Evolutionary conservation across 2,113 vertebrate genomes (phyloP).

Genomic region (Psophia crepitans): DNA sequence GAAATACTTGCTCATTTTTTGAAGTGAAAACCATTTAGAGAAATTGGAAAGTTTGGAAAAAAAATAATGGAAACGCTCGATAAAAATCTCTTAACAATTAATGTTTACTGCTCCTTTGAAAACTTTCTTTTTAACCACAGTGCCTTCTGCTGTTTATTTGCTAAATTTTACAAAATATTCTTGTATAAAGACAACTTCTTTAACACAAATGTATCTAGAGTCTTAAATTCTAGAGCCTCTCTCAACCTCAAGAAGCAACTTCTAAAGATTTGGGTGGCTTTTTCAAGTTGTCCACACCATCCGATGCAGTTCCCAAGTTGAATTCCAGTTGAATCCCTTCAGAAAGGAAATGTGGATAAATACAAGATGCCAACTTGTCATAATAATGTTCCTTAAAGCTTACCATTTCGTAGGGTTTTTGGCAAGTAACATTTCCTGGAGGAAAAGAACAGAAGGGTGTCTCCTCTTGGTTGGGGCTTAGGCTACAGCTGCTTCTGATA

Average conservation of each 20-base stretch:
- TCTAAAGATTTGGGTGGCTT: neutral
- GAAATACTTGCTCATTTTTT: neutral
- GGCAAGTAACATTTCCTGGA: conserved; percentile 47
- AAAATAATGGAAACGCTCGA: neutral
- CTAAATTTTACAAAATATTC: neutral
- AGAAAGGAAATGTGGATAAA: conserved; percentile 10
- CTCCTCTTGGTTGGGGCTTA: neutral
- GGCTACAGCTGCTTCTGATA: neutral
- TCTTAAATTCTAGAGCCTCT: neutral
- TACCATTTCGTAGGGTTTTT: neutral
- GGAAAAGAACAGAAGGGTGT: conserved; percentile 8
- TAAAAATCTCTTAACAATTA: neutral
- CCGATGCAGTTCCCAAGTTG: neutral
- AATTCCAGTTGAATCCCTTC: neutral
- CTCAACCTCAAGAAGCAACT: neutral
- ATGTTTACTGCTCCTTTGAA: neutral
- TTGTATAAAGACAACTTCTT: neutral
- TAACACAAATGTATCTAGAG: neutral
- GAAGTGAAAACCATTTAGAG: neutral
- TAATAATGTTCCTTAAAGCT: conserved; percentile 19
- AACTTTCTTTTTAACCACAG: neutral
- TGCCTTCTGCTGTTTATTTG: neutral
- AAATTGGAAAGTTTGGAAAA: neutral
- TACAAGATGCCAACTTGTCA: conserved; percentile 35
- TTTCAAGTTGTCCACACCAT: neutral